Conservation (phyloP, 2,113 vertebrate species). For the Mirounga angustirostris region DNA sequence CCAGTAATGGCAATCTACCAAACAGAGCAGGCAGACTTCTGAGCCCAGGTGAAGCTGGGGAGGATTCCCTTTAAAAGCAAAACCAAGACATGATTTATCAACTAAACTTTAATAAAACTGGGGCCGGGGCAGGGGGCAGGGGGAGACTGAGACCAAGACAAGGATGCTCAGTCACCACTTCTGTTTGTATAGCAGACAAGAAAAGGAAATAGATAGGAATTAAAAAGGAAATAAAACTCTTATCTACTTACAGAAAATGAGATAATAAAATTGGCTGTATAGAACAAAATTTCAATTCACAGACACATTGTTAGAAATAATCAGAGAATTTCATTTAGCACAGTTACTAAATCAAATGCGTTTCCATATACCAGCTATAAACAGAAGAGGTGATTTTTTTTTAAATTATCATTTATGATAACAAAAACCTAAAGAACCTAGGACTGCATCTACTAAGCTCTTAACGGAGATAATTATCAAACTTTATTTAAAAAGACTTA, state of each 20-base stretch:
- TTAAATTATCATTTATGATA: background rate
- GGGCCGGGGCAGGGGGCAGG: fast-evolving
- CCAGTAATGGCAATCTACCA: background rate
- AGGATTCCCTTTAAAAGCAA: background rate
- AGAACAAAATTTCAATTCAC: background rate
- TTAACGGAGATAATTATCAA: background rate
- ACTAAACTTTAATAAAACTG: background rate
- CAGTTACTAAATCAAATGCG: background rate
- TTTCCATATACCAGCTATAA: background rate
- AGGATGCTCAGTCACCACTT: background rate
- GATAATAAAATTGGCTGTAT: background rate
- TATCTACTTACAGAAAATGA: background rate
- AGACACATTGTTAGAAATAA: background rate
- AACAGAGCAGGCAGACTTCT: background rate
- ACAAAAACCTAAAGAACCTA: background rate
- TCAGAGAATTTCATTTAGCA: background rate
- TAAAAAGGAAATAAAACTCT: background rate
- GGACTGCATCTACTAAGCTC: background rate
- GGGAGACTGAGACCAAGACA: background rate
- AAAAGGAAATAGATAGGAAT: background rate
- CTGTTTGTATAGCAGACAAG: background rate
- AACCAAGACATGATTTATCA: background rate
- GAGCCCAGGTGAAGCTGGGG: background rate
- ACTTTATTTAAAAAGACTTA: background rate
- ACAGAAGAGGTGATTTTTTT: background rate